Evolutionary conservation across 2,113 vertebrate species (phyloP).

Genomic region (Bettongia penicillata): DNA sequence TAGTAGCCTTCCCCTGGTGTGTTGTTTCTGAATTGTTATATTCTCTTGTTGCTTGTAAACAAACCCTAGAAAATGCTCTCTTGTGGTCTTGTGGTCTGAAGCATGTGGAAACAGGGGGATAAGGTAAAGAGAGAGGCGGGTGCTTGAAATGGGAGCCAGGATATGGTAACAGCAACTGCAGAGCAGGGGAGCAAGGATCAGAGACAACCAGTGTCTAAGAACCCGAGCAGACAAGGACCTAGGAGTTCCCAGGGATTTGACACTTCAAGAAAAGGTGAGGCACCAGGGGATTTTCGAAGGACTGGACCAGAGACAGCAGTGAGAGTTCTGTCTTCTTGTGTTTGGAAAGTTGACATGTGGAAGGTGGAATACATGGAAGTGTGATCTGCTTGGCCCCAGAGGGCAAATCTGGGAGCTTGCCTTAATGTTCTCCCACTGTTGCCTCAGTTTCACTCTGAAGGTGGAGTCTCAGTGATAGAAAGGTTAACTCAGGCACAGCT

Average conservation of each 20-base stretch:
- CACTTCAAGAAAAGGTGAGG: neutral
- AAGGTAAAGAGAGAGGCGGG: neutral
- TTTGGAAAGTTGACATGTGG: neutral
- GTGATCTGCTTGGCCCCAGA: neutral
- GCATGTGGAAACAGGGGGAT: neutral
- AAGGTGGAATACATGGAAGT: neutral
- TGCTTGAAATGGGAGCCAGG: neutral
- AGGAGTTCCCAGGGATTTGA: neutral
- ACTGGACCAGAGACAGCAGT: neutral
- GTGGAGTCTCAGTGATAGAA: neutral
- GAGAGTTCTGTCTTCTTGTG: neutral
- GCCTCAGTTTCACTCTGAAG: neutral
- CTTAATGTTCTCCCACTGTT: neutral
- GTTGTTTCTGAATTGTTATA: neutral
- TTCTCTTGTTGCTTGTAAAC: neutral
- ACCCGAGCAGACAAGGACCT: neutral
- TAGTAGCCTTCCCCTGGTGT: neutral
- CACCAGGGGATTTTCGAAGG: neutral
- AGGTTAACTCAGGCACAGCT: neutral
- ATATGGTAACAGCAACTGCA: neutral
- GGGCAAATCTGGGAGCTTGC: neutral
- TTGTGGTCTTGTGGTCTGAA: neutral
- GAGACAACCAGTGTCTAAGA: neutral
- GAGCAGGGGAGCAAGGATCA: neutral
- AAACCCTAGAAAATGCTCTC: neutral